phyloP scores from a whole-genome alignment of 2,797 vertebrate genomes.

The Crocidura indochinensis region DNA sequence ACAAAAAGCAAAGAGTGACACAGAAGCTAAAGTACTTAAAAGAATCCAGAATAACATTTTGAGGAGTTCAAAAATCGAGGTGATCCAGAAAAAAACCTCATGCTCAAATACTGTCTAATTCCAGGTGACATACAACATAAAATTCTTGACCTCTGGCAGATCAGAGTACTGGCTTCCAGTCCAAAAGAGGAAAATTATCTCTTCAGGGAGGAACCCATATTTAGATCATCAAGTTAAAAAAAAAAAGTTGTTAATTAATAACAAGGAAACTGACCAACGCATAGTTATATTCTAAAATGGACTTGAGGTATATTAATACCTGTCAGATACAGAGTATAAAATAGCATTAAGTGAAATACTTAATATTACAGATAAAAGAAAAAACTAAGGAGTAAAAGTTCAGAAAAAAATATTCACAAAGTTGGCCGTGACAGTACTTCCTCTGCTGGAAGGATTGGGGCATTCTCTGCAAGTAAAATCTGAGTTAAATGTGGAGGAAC shows the following conservation, averaged over 20 bases:
- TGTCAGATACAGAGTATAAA: neutral
- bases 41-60: neutral
- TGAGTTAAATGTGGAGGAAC: neutral
- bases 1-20: neutral
- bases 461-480: neutral
- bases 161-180: neutral
- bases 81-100: neutral
- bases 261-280: constrained; percentile 20
- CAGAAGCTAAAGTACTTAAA: neutral
- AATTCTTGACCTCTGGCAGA: neutral
- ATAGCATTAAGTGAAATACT: neutral
- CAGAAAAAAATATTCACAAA: neutral
- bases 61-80: neutral
- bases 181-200: neutral
- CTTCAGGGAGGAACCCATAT: neutral
- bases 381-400: neutral
- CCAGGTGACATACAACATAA: neutral
- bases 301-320: neutral
- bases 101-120: neutral
- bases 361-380: constrained; percentile 6
- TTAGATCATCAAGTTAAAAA: neutral
- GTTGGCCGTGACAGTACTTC: neutral
- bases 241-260: neutral
- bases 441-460: neutral
- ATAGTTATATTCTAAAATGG: neutral